Evolutionary conservation across 1,140 invertebrate species (phyloP).

Genomic region (Amphibalanus amphitrite): DNA sequence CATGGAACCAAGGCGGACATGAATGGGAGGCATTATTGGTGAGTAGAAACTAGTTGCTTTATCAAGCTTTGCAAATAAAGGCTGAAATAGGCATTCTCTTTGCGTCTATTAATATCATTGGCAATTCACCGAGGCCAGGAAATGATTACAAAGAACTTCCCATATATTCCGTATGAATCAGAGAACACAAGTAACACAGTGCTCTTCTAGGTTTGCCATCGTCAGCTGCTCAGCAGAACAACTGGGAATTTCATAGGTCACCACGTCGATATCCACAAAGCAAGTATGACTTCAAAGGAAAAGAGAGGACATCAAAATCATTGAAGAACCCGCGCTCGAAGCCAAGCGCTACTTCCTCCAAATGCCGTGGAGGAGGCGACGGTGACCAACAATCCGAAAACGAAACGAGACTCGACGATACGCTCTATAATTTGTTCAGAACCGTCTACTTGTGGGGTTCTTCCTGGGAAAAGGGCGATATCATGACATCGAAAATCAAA

Average conservation of each 20-base stretch:
- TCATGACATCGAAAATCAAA: neutral
- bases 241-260: neutral
- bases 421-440: neutral
- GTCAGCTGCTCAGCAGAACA: too few relatives aligned
- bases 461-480: neutral
- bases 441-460: neutral
- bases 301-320: neutral
- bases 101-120: neutral
- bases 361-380: neutral
- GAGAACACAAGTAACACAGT: neutral
- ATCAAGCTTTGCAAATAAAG: neutral
- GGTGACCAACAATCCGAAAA: neutral
- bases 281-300: neutral
- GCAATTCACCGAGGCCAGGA: too few relatives aligned
- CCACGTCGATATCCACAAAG: neutral
- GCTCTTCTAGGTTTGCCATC: neutral
- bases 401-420: neutral
- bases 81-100: neutral
- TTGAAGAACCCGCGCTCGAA: neutral
- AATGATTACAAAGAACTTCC: too few relatives aligned
- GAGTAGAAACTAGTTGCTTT: neutral
- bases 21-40: neutral
- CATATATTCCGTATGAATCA: neutral
- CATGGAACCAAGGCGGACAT: neutral
- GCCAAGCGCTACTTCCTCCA: neutral